Evolutionary conservation across 2,888 invertebrate species (phyloP).

Genomic region (Chalcosyrphus nemorum): DNA sequence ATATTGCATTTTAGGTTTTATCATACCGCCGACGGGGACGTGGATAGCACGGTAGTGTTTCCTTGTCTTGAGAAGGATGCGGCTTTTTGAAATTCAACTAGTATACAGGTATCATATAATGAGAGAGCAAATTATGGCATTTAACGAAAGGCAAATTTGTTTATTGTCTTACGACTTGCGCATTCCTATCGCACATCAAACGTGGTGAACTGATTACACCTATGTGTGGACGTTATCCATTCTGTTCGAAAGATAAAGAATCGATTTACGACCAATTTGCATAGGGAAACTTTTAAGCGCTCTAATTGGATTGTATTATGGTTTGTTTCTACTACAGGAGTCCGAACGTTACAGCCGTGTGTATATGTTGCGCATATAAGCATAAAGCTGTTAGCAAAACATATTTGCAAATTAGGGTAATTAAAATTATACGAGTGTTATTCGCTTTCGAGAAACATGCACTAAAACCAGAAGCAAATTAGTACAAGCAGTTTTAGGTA

Average conservation of each 20-base stretch:
- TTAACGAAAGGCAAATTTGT: neutral
- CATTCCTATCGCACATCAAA: neutral
- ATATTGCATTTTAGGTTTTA: neutral
- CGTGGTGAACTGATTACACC: neutral
- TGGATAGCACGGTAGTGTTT: neutral
- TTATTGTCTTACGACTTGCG: neutral
- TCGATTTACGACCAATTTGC: conserved; percentile 5
- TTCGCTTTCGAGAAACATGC: neutral
- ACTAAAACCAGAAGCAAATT: too few species aligned
- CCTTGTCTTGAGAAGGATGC: neutral
- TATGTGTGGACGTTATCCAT: neutral
- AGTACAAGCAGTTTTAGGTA: too few species aligned
- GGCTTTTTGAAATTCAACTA: neutral
- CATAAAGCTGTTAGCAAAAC: neutral
- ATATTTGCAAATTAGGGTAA: neutral
- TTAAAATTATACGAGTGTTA: neutral
- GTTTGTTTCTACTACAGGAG: neutral
- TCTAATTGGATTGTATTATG: neutral
- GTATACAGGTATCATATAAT: too few species aligned
- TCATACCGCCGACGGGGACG: neutral
- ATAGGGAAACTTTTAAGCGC: neutral
- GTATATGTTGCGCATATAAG: too few species aligned
- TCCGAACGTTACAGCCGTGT: neutral
- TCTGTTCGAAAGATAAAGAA: neutral
- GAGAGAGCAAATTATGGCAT: neutral